These are phyloP conservation scores for Xestoiulus laeticollis DNA, from an alignment of 2,888 invertebrate genomes.

Conservation along the genomic window DNA sequence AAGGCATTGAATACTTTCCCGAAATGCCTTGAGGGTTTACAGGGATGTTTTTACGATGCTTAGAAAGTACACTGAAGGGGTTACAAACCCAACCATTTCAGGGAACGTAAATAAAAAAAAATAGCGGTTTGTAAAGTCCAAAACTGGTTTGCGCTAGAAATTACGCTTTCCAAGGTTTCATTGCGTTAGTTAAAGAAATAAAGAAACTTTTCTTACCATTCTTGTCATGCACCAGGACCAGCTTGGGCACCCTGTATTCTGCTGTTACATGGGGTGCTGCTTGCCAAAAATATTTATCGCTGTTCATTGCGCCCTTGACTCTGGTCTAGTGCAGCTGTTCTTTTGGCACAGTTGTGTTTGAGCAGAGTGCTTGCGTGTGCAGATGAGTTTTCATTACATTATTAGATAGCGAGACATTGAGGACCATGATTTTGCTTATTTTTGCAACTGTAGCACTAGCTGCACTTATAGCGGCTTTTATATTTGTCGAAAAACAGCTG, in stretches of 20 bases:
- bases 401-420: neutral
- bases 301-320: slow-evolving; percentile 26
- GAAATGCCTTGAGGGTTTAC: neutral
- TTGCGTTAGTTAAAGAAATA: neutral
- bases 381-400: neutral
- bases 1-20: no score
- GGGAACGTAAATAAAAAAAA: slow-evolving; percentile 26
- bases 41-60: neutral
- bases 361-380: neutral
- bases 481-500: neutral
- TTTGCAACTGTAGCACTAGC: neutral
- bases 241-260: neutral
- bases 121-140: neutral
- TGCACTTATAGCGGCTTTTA: neutral
- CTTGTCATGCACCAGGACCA: neutral
- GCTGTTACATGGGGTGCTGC: neutral
- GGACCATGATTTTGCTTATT: neutral
- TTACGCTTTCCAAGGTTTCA: neutral
- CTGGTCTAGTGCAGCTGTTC: neutral
- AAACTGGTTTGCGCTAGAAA: neutral
- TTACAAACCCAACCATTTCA: neutral
- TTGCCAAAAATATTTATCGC: slow-evolving; percentile 12
- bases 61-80: neutral
- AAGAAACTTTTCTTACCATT: neutral
- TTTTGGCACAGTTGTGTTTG: neutral